phyloP scores from a whole-genome alignment of 2,888 invertebrate genomes.

The Lacanobia wlatinum region DNA sequence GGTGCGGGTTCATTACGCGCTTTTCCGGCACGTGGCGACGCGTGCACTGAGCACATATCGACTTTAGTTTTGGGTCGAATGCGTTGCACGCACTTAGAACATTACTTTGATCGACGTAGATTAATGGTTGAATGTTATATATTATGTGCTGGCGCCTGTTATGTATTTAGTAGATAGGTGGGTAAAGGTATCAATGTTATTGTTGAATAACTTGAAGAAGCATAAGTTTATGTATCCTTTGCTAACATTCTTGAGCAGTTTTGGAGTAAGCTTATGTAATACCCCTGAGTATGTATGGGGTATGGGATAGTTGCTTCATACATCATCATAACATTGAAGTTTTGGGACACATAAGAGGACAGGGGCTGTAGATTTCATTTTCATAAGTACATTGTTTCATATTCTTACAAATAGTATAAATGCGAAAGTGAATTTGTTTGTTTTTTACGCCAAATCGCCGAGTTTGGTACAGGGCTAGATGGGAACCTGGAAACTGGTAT shows the following conservation, averaged over 20 bases:
- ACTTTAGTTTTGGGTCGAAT: conserved; percentile 78
- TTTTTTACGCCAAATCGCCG: no score
- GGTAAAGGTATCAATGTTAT: conserved; percentile 6
- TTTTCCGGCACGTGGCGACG: conserved; percentile 87
- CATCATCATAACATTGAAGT: not conserved
- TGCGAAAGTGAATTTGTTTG: no score
- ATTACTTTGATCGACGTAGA: conserved; percentile 76
- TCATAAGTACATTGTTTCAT: no score
- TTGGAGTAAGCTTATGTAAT: conserved; percentile 1
- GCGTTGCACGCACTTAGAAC: conserved; percentile 77
- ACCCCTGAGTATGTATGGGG: not conserved
- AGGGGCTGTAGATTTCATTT: not conserved
- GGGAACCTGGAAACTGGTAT: no score
- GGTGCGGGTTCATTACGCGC: conserved; percentile 90
- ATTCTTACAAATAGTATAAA: no score
- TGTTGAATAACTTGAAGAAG: conserved; percentile 1
- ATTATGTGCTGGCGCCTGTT: conserved; percentile 44
- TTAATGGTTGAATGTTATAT: conserved; percentile 62
- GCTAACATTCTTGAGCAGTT: conserved; percentile 9
- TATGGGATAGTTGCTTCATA: not conserved
- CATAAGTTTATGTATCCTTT: conserved; percentile 2
- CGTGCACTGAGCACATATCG: conserved; percentile 77
- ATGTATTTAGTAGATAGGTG: conserved; percentile 2
- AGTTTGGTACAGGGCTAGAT: no score
- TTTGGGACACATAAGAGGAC: not conserved